Percentiles rank a stretch among this genome's conserved stretches.
These are phyloP conservation scores for Chymomyza costata DNA, from an alignment of 1,140 invertebrate species.

Conservation along the genomic window DNA sequence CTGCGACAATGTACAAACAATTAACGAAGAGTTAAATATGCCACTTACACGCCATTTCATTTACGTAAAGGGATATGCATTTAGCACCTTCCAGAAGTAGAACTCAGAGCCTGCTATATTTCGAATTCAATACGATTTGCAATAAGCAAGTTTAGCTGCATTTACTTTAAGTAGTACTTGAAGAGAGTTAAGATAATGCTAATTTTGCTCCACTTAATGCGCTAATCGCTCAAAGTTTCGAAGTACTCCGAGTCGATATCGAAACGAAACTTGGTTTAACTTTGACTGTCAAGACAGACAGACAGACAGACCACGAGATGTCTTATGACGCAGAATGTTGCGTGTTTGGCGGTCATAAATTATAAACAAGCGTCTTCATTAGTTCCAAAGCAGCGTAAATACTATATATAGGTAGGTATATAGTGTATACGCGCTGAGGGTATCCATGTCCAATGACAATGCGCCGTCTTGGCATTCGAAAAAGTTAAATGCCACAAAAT, in stretches of 20 bases:
- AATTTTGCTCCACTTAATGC: constrained; percentile 28
- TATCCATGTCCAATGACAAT: background rate
- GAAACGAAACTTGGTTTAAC: too few species aligned
- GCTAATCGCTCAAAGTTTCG: constrained; percentile 27
- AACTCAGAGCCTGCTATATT: too few species aligned
- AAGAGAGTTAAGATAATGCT: constrained; percentile 19
- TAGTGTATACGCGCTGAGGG: constrained; percentile 11
- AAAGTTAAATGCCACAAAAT: constrained; percentile 53
- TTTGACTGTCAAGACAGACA: background rate
- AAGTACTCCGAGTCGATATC: background rate
- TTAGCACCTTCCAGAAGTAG: too few species aligned
- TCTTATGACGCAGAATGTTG: constrained; percentile 46
- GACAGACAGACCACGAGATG: constrained; percentile 8
- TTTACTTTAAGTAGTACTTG: constrained; percentile 23
- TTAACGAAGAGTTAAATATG: constrained; percentile 47
- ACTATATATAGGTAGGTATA: too few species aligned
- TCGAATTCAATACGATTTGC: too few species aligned
- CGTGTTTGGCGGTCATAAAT: constrained; percentile 44
- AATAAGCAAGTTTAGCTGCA: too few species aligned
- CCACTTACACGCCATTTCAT: constrained; percentile 41
- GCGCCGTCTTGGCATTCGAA: constrained; percentile 23
- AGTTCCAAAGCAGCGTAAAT: constrained; percentile 38
- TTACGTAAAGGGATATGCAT: background rate
- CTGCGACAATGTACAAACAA: constrained; percentile 46
- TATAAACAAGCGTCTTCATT: constrained; percentile 56